These are phyloP conservation scores for Dromaius novaehollandiae DNA, from an alignment of 2,113 vertebrate species.

Conservation along the genomic window DNA sequence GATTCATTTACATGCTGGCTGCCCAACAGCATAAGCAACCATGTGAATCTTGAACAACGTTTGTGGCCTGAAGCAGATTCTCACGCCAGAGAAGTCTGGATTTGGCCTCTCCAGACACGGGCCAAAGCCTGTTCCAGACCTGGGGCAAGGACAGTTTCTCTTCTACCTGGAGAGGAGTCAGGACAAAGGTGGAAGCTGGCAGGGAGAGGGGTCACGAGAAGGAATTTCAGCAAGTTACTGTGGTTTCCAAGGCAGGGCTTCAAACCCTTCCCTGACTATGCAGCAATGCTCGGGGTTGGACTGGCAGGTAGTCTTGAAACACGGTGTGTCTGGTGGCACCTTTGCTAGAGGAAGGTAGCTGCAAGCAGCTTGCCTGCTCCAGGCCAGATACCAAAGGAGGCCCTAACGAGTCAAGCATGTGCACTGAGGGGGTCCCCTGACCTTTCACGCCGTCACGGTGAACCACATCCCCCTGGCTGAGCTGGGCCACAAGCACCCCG, in stretches of 20 bases:
- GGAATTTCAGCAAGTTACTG: not conserved
- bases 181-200: not conserved
- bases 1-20: slow-evolving; percentile 70
- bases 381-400: not conserved
- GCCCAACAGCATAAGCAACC: slow-evolving; percentile 68
- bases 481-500: not conserved
- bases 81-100: not conserved
- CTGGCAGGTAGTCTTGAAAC: not conserved
- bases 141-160: not conserved
- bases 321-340: not conserved
- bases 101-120: not conserved
- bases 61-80: slow-evolving; percentile 61
- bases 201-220: not conserved
- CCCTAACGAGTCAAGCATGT: fast-evolving
- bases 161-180: not conserved
- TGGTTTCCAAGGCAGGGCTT: not conserved
- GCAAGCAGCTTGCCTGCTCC: not conserved
- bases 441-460: not conserved
- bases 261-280: not conserved
- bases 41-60: slow-evolving; percentile 7
- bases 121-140: not conserved
- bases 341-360: not conserved
- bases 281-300: not conserved
- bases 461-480: not conserved
- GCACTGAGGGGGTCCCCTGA: not conserved